Evolutionary conservation across 2,113 vertebrate species (phyloP), one percentile per base, ranked within the genome.

Genomic region (Peromyscus leucopus): DNA sequence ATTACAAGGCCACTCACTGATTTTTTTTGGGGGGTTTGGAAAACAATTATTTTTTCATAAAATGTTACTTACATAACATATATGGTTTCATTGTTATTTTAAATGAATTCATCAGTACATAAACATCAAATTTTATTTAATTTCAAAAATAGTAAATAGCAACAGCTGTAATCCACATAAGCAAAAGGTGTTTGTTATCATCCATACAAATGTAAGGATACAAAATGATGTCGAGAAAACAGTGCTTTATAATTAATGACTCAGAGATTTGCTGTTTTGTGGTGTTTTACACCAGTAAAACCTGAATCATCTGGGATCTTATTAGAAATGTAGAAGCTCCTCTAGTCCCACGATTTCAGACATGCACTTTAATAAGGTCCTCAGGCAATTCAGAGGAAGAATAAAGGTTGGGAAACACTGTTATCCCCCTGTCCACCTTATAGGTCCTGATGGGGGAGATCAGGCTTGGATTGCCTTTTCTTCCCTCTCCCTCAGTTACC

Each of bases 71-170:
- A 74, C 48, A 46, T 83, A 95, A 87, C 36, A 42, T 84, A 33
- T 87, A 75, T 76, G 39, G 8, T 7, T 78, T 94, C 90, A 90
- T 67, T 69, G 24, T 88, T 91, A 92, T 92, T 96, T 95, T 98
- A 67, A 65, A 84, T 84, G 63, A 59, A 87, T 82, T 75, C 6
- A 13, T 82, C 33, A 85, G 48, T 67, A 91, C 51, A 94, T 42
- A 85, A 86, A 82, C 76, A 63, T 90, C 72, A 59, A 57, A 87
- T 93, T 91, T 86, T 48, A 87, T 91, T 93, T 86, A 91, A 91
- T 72, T 84, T 85, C 78, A 55, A 91, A 86, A 42, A 90, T 2
- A 84, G 69, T 74, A 93, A 89, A 90, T 92, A 82, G 42, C 65
- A 93, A 82, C 82, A 78, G 24, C 9, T 95, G 19, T 48, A 96